Base-by-base conservation (phyloP, 2,113 vertebrate species). In the Myiozetetes cayanensis region DNA sequence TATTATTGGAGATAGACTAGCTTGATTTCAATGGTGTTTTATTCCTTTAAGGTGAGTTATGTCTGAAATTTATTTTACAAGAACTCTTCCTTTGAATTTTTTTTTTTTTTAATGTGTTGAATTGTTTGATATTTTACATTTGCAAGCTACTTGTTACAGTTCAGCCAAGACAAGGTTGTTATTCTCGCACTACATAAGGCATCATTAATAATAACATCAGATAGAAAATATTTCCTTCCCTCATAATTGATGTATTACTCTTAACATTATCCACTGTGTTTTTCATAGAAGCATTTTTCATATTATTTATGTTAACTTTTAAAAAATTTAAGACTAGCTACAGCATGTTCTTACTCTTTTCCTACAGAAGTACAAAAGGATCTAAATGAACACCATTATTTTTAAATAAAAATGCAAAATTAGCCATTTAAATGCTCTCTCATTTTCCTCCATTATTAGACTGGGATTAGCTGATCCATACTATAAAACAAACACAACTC, bases 131-230 rank as follows among this genome's bases (percentile, higher is more conserved):
- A 35, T 87, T 96, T 90, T 83, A 44, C 73, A 41, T 90, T 95
- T 96, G 81, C 75, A 91, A 88, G 74, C 55, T 91, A 85, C 52
- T 49, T 96, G 68, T 90, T 96, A 84, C 86, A 96, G 62, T 91
- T 91, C 52, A 97, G 67, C 37, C 85, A 87, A 75, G 19, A 30
- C 0, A 0, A 74, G 35, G 75, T 94, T 96, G 81, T 94, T 97
- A 80, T 81, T 77, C 16, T 78, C 47, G 28, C 25, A 55, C 37
- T 88, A 85, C 39, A 47, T 88, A 93, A 50, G 16, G 5, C 52
- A 67, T 50, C 41, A 53, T 94, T 87, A 96, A 59, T 93, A 92
- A 90, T 92, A 96, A 78, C 53, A 92, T 49, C 84, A 58, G 79
- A 50, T 56, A 87, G 49, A 90, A 67, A 65, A 83, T 6, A 90